Evolutionary conservation across 2,888 invertebrate species (phyloP).

Genomic region (Acleris sparsana): DNA sequence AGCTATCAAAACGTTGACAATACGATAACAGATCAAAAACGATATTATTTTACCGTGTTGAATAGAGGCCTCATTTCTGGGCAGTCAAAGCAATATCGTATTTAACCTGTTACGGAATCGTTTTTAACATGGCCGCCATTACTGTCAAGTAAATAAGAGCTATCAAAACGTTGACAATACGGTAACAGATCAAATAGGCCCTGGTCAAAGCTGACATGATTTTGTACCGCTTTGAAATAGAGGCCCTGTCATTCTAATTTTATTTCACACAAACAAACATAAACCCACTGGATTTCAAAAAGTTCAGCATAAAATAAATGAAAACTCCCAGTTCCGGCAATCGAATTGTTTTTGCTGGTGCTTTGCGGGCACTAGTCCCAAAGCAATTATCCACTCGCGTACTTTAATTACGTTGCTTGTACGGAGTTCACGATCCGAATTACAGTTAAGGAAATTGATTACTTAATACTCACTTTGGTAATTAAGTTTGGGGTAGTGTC

Average conservation of each 20-base stretch:
- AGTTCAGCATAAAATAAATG: constrained; percentile 5
- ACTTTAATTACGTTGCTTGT: constrained; percentile 59
- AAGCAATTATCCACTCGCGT: constrained; percentile 55
- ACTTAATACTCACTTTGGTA: constrained; percentile 40
- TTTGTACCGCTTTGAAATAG: too few relatives aligned
- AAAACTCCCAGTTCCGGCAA: constrained; percentile 36
- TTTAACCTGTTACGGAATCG: too few relatives aligned
- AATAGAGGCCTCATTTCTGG: too few relatives aligned
- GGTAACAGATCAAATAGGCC: too few relatives aligned
- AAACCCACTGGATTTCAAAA: neutral
- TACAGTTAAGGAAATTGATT: constrained; percentile 54
- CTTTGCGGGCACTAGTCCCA: constrained; percentile 47
- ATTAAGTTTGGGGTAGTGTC: constrained; percentile 29
- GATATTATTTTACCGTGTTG: too few relatives aligned
- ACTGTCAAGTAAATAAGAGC: too few relatives aligned
- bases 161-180: too few relatives aligned
- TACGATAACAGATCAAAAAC: too few relatives aligned
- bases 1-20: too few relatives aligned
- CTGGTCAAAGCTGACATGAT: too few relatives aligned
- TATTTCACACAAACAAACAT: neutral
- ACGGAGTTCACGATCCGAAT: constrained; percentile 47
- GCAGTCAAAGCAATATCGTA: too few relatives aligned
- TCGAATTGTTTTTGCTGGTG: constrained; percentile 53
- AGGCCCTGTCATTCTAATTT: neutral
- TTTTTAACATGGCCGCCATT: too few relatives aligned